Percentiles rank a stretch among this genome's conserved stretches.
These are phyloP conservation scores for Conger conger DNA, from an alignment of 2,113 vertebrate genomes.

Conservation along the genomic window DNA sequence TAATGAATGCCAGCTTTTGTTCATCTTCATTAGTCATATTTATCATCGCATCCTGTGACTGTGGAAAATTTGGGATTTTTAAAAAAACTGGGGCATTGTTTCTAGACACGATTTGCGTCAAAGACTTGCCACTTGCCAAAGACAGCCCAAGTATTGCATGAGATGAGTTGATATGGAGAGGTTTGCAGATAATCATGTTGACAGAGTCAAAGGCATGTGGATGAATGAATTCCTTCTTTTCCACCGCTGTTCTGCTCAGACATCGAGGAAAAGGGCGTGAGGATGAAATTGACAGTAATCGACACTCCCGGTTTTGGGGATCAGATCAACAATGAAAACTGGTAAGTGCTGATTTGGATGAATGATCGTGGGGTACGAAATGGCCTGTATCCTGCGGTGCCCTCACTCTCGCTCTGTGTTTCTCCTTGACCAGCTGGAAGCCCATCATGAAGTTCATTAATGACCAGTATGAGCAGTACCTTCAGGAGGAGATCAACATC, in stretches of 20 bases:
- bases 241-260: constrained; percentile 51
- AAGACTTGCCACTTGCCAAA: background rate
- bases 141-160: background rate
- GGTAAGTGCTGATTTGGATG: constrained; percentile 68
- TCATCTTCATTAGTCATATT: background rate
- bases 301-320: constrained; percentile 97
- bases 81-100: background rate
- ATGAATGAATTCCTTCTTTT: background rate
- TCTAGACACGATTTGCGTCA: background rate
- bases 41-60: too few relatives aligned
- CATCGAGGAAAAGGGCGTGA: constrained; percentile 95
- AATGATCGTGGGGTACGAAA: background rate
- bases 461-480: constrained; percentile 83
- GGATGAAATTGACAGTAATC: constrained; percentile 96
- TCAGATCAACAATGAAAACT: constrained; percentile 98
- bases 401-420: constrained; percentile 8
- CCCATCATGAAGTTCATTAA: constrained; percentile 90
- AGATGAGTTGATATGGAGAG: background rate
- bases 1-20: background rate
- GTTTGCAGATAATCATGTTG: too few relatives aligned
- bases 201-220: background rate
- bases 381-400: background rate
- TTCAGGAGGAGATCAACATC: constrained; percentile 85
- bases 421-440: constrained; percentile 67
- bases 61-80: background rate